A percentile compares a stretch with the other conserved stretches of the same genome.
phyloP scores from a whole-genome alignment of 2,888 invertebrate species.

The Tenthredo notha region DNA sequence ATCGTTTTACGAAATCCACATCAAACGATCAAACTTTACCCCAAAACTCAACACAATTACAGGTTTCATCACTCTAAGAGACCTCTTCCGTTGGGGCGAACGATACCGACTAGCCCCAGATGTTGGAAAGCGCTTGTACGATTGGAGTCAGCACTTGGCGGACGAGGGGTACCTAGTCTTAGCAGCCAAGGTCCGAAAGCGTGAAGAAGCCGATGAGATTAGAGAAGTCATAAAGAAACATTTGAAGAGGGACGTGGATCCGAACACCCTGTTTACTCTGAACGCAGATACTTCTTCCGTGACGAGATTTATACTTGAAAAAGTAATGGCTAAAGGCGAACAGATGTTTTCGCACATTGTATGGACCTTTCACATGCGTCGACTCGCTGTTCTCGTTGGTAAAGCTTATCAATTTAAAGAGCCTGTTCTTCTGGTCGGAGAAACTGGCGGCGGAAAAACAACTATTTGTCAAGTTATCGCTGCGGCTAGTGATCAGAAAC shows the following conservation, averaged over 20 bases:
- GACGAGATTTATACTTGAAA: slow-evolving; percentile 86
- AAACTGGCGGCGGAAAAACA: slow-evolving; percentile 99
- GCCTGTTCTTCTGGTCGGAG: slow-evolving; percentile 97
- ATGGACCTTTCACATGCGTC: slow-evolving; percentile 96
- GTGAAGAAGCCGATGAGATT: slow-evolving; percentile 91
- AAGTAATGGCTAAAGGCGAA: slow-evolving; percentile 81
- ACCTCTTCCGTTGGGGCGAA: slow-evolving; percentile 98
- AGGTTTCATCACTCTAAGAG: slow-evolving; percentile 94
- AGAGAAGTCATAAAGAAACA: slow-evolving; percentile 88
- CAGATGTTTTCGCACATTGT: slow-evolving; percentile 89
- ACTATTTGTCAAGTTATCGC: slow-evolving; percentile 95
- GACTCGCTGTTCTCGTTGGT: slow-evolving; percentile 87
- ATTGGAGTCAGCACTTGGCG: slow-evolving; percentile 98
- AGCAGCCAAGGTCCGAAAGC: slow-evolving; percentile 93
- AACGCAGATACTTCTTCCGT: slow-evolving; percentile 87
- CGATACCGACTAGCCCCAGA: slow-evolving; percentile 89
- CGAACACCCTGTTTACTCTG: slow-evolving; percentile 86
- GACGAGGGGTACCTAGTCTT: slow-evolving; percentile 97
- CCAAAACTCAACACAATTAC: background rate
- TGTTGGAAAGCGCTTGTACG: slow-evolving; percentile 85
- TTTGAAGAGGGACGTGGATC: slow-evolving; percentile 87
- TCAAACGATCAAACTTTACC: background rate
- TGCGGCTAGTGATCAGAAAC: slow-evolving; percentile 82
- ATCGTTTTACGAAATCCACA: background rate
- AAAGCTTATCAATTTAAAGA: slow-evolving; percentile 95